phyloP scores from a whole-genome alignment of 2,888 invertebrate genomes.

The Nycteola revayana region DNA sequence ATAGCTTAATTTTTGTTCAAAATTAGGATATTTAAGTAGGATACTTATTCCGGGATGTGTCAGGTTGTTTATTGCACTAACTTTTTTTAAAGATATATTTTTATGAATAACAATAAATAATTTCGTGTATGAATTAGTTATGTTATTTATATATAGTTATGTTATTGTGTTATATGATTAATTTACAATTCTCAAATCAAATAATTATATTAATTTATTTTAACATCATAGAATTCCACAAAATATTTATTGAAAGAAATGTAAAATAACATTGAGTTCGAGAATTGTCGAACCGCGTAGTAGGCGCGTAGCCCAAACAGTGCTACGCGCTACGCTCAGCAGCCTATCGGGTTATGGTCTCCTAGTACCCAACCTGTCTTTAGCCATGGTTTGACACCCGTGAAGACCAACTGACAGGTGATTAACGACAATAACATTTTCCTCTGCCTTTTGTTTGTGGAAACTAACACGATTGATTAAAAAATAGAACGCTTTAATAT shows the following conservation, averaged over 20 bases:
- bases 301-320: slow-evolving; percentile 18
- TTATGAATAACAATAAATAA: no score
- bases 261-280: no score
- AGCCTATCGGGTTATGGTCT: slow-evolving; percentile 39
- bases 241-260: neutral
- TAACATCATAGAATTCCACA: neutral
- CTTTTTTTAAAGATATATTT: no score
- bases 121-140: no score
- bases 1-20: no score
- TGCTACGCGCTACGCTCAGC: slow-evolving; percentile 12
- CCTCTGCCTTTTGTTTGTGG: no score
- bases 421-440: slow-evolving; percentile 23
- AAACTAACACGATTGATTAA: no score
- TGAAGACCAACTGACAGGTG: slow-evolving; percentile 72
- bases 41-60: no score
- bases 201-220: neutral
- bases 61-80: no score
- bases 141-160: no score
- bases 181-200: neutral
- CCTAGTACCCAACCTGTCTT: slow-evolving; percentile 73
- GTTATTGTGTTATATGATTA: neutral
- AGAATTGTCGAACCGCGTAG: neutral
- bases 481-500: no score
- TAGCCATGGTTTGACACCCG: slow-evolving; percentile 71
- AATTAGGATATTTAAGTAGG: no score